Evolutionary conservation across 2,888 invertebrate species (phyloP), one percentile per base, ranked within the genome.

Genomic region (Nudaria mundana): DNA sequence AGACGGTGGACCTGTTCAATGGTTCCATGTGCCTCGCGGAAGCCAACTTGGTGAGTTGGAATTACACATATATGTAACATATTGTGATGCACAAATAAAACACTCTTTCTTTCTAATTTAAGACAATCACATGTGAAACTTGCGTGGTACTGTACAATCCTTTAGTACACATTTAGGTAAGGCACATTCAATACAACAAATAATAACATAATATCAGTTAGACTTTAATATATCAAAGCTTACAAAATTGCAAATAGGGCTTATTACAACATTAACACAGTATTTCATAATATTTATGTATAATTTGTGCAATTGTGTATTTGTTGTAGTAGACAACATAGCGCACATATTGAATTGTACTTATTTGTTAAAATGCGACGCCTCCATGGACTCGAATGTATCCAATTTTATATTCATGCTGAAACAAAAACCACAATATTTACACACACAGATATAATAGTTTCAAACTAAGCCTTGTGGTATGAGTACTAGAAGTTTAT

Each of bases 301-400:
- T n/a, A 33, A 28, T 43, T 46, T 41, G 30, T 32, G 37, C 49
- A n/a, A n/a, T 45, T 33, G 38, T 58, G 5, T 16, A 23, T 23
- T 26, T 26, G 15, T 33, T 32, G n/a, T 18, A 16, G 30, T 49
- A 44, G 40, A 51, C 26, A 44, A n/a, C 47, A 34, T 40, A 35
- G 37, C 43, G 43, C 45, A 53, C 38, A 43, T 35, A 48, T 14
- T 30, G 11, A 25, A 29, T 44, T 47, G 44, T 36, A 40, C 53
- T 76, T 79, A 90, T 54, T 90, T 84, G 61, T 90, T 92, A 63
- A 93, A 87, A 67, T 91, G 91, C 45, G 92, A 92, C 32, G 90
- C 91, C 73, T 93, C 93, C 71, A 93, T 83, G 0, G 91, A 90
- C 46, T 90, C 89, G 64, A 86, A 93, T 0, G 89, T 85, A 22